Evolutionary conservation across 2,797 vertebrate genomes (phyloP).

Genomic region (Sebastes hopkinsi): DNA sequence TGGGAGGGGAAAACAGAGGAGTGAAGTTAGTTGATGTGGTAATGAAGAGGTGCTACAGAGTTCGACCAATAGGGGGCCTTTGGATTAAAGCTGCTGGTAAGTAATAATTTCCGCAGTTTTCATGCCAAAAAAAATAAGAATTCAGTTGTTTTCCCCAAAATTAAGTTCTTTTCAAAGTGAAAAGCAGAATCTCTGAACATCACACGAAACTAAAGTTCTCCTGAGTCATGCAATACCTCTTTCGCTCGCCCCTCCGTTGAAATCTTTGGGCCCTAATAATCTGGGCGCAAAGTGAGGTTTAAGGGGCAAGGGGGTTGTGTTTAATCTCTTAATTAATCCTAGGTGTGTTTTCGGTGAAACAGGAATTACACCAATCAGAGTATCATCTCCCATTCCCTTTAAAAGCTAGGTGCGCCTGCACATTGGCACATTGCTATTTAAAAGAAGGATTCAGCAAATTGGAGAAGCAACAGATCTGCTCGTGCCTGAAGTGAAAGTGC

Average conservation of each 20-base stretch:
- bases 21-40: slow-evolving; percentile 46
- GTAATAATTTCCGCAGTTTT: slow-evolving; percentile 12
- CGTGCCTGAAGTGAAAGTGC: too few species aligned
- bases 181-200: not conserved
- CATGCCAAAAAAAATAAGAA: not conserved
- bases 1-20: slow-evolving; percentile 45
- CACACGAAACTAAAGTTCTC: not conserved
- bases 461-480: too few species aligned
- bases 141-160: not conserved
- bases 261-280: not conserved
- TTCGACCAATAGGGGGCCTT: slow-evolving; percentile 14
- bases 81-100: slow-evolving; percentile 21
- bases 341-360: too few species aligned
- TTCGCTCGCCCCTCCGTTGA: not conserved
- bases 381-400: too few species aligned
- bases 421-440: too few species aligned
- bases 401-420: too few species aligned
- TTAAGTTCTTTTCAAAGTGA: not conserved
- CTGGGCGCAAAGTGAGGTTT: too few species aligned
- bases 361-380: too few species aligned
- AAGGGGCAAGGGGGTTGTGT: too few species aligned
- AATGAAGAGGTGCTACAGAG: slow-evolving; percentile 28
- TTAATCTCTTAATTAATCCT: too few species aligned
- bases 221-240: not conserved
- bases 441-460: too few species aligned